phyloP scores from a whole-genome alignment of 2,113 vertebrate genomes.

The Actenoides hombroni region DNA sequence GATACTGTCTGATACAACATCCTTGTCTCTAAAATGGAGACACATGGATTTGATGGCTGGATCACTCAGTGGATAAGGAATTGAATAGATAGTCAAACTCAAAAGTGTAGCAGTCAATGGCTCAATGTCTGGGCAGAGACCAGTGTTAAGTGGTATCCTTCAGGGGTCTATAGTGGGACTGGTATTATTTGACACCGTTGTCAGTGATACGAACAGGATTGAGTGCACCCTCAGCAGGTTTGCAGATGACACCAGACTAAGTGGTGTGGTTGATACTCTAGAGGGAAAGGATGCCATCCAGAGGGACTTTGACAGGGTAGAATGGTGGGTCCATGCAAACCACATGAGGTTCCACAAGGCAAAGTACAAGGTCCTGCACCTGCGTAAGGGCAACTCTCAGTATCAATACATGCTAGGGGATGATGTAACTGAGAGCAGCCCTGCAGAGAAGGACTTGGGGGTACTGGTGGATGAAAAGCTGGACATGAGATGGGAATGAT shows the following conservation, averaged over 20 bases:
- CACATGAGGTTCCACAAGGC: not conserved
- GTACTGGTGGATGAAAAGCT: not conserved
- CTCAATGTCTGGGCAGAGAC: not conserved
- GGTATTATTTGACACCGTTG: not conserved
- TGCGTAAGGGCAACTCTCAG: not conserved
- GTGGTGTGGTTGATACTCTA: too few relatives aligned
- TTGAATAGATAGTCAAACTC: not conserved
- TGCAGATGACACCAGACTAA: not conserved
- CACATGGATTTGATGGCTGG: not conserved
- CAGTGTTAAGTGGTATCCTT: not conserved
- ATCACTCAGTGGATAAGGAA: not conserved
- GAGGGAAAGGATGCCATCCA: not conserved
- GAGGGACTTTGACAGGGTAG: not conserved
- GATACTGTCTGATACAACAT: not conserved
- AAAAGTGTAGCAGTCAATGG: not conserved
- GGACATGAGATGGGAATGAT: not conserved
- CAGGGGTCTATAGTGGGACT: not conserved
- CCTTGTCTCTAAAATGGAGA: not conserved
- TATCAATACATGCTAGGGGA: not conserved
- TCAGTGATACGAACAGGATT: not conserved
- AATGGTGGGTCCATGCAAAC: rapidly evolving
- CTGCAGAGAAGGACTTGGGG: not conserved
- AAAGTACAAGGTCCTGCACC: not conserved
- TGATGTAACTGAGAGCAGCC: not conserved
- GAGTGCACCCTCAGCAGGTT: not conserved